Conservation (phyloP, 2,888 invertebrate genomes). For the Cenopis cana region DNA sequence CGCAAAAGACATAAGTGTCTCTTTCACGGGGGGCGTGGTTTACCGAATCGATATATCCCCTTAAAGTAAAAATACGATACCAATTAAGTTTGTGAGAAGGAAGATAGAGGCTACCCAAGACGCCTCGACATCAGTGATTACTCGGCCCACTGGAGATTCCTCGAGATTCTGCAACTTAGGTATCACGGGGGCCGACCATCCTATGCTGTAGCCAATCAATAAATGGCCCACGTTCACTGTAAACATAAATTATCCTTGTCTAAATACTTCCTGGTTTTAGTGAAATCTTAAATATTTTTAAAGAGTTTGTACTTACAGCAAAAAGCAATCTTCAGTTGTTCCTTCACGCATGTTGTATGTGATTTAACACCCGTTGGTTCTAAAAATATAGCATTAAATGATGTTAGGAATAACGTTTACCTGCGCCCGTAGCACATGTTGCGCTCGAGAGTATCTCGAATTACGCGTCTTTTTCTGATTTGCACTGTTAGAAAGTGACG, state of each 20-base stretch:
- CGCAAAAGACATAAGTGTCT: too few species aligned
- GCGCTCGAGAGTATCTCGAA: too few species aligned
- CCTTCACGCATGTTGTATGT: neutral
- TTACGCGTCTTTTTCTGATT: too few species aligned
- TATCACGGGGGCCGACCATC: slow-evolving; percentile 8
- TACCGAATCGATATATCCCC: too few species aligned
- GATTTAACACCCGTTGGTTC: neutral
- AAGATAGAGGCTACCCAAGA: neutral
- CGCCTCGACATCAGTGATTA: slow-evolving; percentile 4
- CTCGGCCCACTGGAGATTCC: slow-evolving; percentile 1
- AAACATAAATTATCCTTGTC: neutral
- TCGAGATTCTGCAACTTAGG: slow-evolving; percentile 15
- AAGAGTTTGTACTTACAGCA: slow-evolving; percentile 3
- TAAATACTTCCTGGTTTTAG: neutral
- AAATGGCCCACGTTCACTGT: neutral
- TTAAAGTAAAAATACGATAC: neutral
- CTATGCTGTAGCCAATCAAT: neutral
- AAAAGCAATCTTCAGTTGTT: neutral
- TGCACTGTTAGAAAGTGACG: too few species aligned
- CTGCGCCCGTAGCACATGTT: too few species aligned
- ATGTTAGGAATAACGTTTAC: too few species aligned
- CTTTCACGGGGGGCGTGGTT: too few species aligned
- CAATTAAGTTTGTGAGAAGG: neutral
- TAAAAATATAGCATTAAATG: neutral
- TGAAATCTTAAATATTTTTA: too few species aligned